phyloP scores from a whole-genome alignment of 2,113 vertebrate species.

The Willisornis vidua region DNA sequence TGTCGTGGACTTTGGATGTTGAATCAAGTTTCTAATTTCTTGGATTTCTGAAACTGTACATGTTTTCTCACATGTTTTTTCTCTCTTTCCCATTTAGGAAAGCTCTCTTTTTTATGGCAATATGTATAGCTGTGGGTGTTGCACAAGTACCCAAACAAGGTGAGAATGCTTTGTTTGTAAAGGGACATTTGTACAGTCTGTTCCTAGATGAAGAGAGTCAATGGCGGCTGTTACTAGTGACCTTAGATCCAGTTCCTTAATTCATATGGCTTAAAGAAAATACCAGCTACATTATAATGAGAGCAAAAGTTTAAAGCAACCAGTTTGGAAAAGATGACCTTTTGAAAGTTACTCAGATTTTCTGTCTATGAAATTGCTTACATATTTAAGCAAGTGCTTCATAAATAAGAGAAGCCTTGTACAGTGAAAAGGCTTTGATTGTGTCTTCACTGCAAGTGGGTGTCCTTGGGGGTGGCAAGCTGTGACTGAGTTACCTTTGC shows the following conservation, averaged over 20 bases:
- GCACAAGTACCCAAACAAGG: slow-evolving; percentile 81
- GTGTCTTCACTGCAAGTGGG: slow-evolving; percentile 77
- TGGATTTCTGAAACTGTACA: not conserved
- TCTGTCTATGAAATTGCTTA: slow-evolving; percentile 75
- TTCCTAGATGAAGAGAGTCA: not conserved
- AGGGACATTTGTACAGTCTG: not conserved
- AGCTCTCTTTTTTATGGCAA: slow-evolving; percentile 84
- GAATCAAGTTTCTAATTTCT: not conserved
- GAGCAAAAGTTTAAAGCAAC: slow-evolving; percentile 56
- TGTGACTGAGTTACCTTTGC: slow-evolving; percentile 75
- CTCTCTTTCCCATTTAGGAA: slow-evolving; percentile 78
- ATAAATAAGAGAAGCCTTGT: slow-evolving; percentile 78
- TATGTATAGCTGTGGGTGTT: slow-evolving; percentile 84
- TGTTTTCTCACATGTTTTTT: not conserved
- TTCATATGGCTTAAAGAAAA: slow-evolving; percentile 27
- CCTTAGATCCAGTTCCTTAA: not conserved
- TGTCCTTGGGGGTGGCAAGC: slow-evolving; percentile 74
- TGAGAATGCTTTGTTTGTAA: slow-evolving; percentile 52
- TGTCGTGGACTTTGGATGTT: not conserved
- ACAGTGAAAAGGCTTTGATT: slow-evolving; percentile 75
- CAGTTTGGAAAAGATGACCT: slow-evolving; percentile 77
- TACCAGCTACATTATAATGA: slow-evolving; percentile 22
- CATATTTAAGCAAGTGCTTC: slow-evolving; percentile 75
- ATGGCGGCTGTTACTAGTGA: not conserved
- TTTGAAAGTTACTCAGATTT: slow-evolving; percentile 73